Conservation (phyloP, 2,888 invertebrate species). For the Lycaena phlaeas region DNA sequence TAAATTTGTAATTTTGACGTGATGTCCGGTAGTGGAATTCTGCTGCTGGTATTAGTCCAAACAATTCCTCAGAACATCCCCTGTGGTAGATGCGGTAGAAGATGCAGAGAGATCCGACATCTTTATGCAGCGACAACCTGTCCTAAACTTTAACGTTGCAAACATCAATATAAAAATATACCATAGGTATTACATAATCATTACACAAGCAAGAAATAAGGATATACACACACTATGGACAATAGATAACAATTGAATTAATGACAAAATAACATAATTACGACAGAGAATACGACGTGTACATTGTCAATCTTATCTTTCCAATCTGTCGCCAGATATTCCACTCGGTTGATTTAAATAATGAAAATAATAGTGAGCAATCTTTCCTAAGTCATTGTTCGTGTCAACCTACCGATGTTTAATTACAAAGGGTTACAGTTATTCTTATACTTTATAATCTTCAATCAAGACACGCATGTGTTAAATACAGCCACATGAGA, state of each 20-base stretch:
- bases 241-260: constrained; percentile 24
- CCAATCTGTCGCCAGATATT: constrained; percentile 36
- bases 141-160: too few species aligned
- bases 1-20: too few species aligned
- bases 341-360: constrained; percentile 40
- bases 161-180: too few species aligned
- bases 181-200: neutral
- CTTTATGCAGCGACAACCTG: too few species aligned
- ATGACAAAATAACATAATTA: constrained; percentile 30
- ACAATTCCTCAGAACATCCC: too few species aligned
- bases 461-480: too few species aligned
- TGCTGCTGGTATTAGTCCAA: too few species aligned
- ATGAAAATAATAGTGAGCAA: constrained; percentile 30
- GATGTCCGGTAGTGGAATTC: too few species aligned
- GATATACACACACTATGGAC: constrained; percentile 4
- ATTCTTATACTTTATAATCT: too few species aligned
- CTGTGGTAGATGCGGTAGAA: too few species aligned
- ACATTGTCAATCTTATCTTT: constrained; percentile 18
- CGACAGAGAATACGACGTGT: constrained; percentile 12
- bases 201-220: neutral
- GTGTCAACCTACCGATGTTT: constrained; percentile 21
- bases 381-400: constrained; percentile 40
- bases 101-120: too few species aligned
- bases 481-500: too few species aligned
- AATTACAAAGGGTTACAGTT: constrained; percentile 20